A percentile compares a stretch with the other conserved stretches of the same genome.
Evolutionary conservation across 2,113 vertebrate species (phyloP).

Genomic region (Solenodon paradoxus): DNA sequence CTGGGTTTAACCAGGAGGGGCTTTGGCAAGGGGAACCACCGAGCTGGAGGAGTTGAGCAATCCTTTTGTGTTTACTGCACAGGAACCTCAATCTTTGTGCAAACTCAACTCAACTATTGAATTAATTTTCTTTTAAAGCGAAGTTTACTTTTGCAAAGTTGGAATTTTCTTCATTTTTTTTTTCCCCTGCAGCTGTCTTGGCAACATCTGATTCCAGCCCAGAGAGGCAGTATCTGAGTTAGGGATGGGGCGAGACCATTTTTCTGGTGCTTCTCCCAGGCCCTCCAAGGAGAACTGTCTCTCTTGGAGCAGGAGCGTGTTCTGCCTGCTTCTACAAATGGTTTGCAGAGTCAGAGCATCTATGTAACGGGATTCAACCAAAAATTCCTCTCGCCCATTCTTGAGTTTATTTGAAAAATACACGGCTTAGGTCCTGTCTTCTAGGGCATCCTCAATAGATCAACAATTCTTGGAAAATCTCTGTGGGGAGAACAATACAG

Average conservation of each 20-base stretch:
- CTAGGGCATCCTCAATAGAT: background rate
- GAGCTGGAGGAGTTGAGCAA: background rate
- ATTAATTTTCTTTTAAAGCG: slow-evolving; percentile 42
- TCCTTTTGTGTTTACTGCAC: background rate
- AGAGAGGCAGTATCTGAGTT: slow-evolving; percentile 53
- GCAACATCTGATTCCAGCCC: slow-evolving; percentile 25
- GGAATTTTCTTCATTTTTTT: slow-evolving; percentile 19
- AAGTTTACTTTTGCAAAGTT: slow-evolving; percentile 42
- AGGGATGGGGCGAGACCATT: slow-evolving; percentile 2
- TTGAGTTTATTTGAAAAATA: background rate
- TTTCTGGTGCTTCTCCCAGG: slow-evolving; percentile 48
- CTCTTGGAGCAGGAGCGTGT: background rate
- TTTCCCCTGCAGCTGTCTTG: slow-evolving; percentile 46
- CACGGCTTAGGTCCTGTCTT: background rate
- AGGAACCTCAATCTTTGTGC: background rate
- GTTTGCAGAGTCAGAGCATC: background rate
- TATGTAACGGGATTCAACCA: background rate
- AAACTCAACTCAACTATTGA: slow-evolving; percentile 47
- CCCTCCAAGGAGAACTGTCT: background rate
- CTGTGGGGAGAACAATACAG: background rate
- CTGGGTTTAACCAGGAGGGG: too few relatives aligned
- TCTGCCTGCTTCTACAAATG: background rate
- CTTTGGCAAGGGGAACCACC: background rate
- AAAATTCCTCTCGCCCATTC: background rate
- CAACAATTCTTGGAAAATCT: background rate